phyloP scores from a whole-genome alignment of 1,140 invertebrate species.

The Geopemphigus sp. region DNA sequence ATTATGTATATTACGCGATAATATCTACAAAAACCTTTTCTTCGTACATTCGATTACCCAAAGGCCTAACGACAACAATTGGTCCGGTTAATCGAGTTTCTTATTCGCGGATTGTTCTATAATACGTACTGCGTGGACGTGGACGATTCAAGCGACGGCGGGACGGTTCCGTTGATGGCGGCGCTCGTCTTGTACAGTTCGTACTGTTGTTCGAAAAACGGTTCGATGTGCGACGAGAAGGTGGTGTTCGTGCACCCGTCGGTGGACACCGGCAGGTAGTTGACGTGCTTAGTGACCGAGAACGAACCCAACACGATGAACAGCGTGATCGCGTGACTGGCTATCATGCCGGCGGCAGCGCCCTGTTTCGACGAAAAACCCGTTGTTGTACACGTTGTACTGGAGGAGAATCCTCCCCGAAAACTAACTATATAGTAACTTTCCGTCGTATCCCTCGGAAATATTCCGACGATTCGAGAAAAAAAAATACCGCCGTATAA shows the following conservation, averaged over 20 bases:
- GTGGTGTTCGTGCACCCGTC: constrained; percentile 66
- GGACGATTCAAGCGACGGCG: background rate
- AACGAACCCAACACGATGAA: constrained; percentile 68
- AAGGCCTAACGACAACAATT: too few relatives aligned
- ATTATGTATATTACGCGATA: too few relatives aligned
- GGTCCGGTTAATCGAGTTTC: too few relatives aligned
- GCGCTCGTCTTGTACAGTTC: constrained; percentile 1
- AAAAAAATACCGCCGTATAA: too few relatives aligned
- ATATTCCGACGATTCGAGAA: too few relatives aligned
- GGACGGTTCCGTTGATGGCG: background rate
- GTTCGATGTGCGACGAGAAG: constrained; percentile 61
- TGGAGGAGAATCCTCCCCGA: too few relatives aligned
- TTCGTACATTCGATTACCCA: too few relatives aligned
- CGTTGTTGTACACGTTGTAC: too few relatives aligned
- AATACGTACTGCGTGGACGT: background rate
- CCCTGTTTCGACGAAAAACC: constrained; percentile 57
- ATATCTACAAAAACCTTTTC: too few relatives aligned
- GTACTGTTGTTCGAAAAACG: constrained; percentile 30
- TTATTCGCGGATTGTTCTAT: too few relatives aligned
- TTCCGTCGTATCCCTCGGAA: too few relatives aligned
- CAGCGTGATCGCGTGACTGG: constrained; percentile 64
- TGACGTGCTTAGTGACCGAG: constrained; percentile 57
- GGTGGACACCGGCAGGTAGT: constrained; percentile 61
- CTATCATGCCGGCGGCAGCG: constrained; percentile 66
- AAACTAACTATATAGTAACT: too few relatives aligned